Percentiles rank a stretch among this genome's conserved stretches.
phyloP scores from a whole-genome alignment of 2,888 invertebrate genomes.

The Elegia similella region DNA sequence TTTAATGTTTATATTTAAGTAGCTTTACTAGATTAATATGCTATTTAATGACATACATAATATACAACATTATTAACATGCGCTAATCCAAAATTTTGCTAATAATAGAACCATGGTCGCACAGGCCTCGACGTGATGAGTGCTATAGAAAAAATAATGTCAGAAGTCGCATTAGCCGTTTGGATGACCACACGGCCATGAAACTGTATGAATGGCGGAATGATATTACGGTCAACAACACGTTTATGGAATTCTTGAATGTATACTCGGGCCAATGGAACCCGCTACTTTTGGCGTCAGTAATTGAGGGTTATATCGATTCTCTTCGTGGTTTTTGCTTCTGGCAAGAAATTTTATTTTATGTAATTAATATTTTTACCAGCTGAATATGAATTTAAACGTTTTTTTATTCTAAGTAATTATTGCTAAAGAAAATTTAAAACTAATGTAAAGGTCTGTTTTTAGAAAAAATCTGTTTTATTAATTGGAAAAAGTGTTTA shows the following conservation, averaged over 20 bases:
- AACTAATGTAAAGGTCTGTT: background rate
- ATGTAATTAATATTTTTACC: no score
- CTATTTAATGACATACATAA: no score
- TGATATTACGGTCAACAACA: conserved; percentile 17
- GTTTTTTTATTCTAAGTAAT: no score
- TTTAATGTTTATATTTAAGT: no score
- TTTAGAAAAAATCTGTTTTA: no score
- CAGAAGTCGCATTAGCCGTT: conserved; percentile 23
- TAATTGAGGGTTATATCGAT: background rate
- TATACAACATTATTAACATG: no score
- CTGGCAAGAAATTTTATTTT: no score
- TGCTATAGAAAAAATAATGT: conserved; percentile 17
- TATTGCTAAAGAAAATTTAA: background rate
- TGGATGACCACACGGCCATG: conserved; percentile 30
- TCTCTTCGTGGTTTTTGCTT: background rate
- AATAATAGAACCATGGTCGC: background rate
- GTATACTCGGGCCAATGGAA: background rate
- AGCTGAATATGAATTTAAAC: no score
- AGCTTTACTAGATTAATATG: no score
- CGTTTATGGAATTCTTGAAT: conserved; percentile 7
- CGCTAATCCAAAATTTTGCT: conserved; percentile 2
- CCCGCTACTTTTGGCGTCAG: background rate
- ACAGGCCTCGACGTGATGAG: conserved; percentile 4
- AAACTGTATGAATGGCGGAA: conserved; percentile 32
- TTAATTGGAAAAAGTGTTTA: background rate